phyloP scores from a whole-genome alignment of 2,113 vertebrate species.

The Camelus dromedarius region DNA sequence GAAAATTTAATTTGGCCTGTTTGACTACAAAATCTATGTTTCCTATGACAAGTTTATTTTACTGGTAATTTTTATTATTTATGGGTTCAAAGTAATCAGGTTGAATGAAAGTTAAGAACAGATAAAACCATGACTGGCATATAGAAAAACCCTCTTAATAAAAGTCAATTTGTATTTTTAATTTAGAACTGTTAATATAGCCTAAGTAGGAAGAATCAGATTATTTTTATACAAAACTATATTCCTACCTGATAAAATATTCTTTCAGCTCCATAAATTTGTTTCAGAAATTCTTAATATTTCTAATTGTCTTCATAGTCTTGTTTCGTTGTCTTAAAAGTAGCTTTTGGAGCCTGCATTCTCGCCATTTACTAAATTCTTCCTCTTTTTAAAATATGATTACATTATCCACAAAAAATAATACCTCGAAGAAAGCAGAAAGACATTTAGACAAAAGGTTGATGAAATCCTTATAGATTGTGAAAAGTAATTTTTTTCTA shows the following conservation, averaged over 20 bases:
- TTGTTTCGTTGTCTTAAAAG: not conserved
- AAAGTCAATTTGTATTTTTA: constrained; percentile 34
- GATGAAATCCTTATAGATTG: not conserved
- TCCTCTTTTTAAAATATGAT: not conserved
- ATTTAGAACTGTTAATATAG: constrained; percentile 6
- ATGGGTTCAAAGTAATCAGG: not conserved
- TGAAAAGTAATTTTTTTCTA: not conserved
- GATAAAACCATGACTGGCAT: not conserved
- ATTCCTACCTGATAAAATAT: not conserved
- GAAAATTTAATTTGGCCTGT: not conserved
- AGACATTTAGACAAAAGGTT: not conserved
- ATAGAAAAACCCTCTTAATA: not conserved
- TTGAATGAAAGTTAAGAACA: constrained; percentile 29
- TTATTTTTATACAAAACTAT: not conserved
- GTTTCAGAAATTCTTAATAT: constrained; percentile 15
- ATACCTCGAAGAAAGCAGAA: not conserved
- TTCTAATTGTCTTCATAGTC: not conserved
- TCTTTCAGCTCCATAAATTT: constrained; percentile 5
- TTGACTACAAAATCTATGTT: not conserved
- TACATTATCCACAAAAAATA: not conserved
- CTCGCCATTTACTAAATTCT: not conserved
- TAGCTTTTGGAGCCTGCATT: not conserved
- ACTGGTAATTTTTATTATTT: not conserved
- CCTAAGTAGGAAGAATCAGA: not conserved
- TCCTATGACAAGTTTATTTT: not conserved